A percentile compares a stretch with the other conserved stretches of the same genome.
Evolutionary conservation across 2,113 vertebrate species (phyloP).

Genomic region (Chamaea fasciata): DNA sequence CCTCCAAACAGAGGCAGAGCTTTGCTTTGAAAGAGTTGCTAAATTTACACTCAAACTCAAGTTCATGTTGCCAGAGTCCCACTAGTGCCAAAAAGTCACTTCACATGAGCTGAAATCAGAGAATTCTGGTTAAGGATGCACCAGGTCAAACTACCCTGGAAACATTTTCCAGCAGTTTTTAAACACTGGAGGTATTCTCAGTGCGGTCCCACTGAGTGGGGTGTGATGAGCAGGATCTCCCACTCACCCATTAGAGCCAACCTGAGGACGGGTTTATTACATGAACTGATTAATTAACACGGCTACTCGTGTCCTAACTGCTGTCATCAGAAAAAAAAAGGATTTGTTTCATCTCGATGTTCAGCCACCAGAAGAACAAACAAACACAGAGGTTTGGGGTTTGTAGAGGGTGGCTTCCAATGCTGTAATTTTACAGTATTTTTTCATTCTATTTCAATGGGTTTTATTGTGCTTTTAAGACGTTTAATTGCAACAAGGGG

Average conservation of each 20-base stretch:
- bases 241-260: accelerated
- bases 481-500: neutral
- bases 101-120: neutral
- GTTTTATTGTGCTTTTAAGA: neutral
- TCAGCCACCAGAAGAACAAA: neutral
- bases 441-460: neutral
- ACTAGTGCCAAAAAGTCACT: neutral
- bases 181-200: neutral
- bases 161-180: neutral
- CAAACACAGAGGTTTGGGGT: neutral
- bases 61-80: neutral
- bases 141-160: neutral
- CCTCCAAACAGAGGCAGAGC: neutral
- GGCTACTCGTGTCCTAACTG: neutral
- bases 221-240: neutral
- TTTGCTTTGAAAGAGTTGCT: neutral
- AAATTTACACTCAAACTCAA: neutral
- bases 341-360: neutral
- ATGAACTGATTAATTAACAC: neutral
- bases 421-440: accelerated
- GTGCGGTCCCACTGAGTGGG: neutral
- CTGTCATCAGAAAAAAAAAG: neutral
- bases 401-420: neutral
- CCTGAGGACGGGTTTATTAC: neutral
- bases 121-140: neutral